phyloP scores from a whole-genome alignment of 2,888 invertebrate genomes.

The Periphyllus acericola region DNA sequence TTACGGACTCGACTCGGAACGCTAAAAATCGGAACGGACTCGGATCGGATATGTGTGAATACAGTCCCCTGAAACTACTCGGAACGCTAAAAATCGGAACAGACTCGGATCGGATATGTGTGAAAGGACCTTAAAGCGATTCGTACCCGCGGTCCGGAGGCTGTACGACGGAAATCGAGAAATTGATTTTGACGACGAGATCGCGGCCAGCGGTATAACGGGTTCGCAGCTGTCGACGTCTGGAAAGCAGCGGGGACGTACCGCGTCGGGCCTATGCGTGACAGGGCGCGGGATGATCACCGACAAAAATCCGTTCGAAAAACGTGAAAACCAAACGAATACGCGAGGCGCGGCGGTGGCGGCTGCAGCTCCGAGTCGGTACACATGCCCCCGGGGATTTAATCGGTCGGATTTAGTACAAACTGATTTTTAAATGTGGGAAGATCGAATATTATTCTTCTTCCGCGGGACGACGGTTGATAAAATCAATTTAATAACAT shows the following conservation, averaged over 20 bases:
- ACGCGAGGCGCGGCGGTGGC: background rate
- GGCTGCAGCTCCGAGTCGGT: background rate
- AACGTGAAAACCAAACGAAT: background rate
- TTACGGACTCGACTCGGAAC: no score
- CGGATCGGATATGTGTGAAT: no score
- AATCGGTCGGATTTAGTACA: conserved; percentile 30
- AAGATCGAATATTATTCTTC: conserved; percentile 5
- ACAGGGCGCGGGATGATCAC: background rate
- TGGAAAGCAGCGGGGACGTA: background rate
- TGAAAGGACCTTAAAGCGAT: background rate
- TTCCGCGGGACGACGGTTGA: background rate
- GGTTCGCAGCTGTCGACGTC: background rate
- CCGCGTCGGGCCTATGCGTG: background rate
- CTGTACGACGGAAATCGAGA: no score
- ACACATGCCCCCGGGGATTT: conserved; percentile 33
- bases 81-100: no score
- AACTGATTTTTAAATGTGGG: conserved; percentile 49
- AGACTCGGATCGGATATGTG: no score
- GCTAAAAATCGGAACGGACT: no score
- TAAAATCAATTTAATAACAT: conserved; percentile 55
- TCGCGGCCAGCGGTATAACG: background rate
- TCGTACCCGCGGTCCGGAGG: background rate
- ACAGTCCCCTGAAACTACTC: no score
- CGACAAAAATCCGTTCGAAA: background rate
- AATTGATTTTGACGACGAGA: conserved; percentile 17